Percentiles rank a stretch among this genome's conserved stretches.
phyloP scores from a whole-genome alignment of 2,888 invertebrate genomes.

The Caenorhabditis panamensis region DNA sequence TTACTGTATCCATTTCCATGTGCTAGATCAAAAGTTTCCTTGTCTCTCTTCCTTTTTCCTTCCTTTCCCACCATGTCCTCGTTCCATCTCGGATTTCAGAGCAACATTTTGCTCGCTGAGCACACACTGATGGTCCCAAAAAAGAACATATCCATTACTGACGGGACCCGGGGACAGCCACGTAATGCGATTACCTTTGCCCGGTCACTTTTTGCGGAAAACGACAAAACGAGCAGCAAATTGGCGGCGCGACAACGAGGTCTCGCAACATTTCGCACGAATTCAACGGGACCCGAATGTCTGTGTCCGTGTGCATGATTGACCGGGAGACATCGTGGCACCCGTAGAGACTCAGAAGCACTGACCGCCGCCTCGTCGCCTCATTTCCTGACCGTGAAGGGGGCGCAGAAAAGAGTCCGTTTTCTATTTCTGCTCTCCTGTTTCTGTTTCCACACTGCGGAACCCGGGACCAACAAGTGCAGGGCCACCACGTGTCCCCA shows the following conservation, averaged over 20 bases:
- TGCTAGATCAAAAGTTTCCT: constrained; percentile 3
- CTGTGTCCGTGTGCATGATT: constrained; percentile 31
- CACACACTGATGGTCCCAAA: constrained; percentile 8
- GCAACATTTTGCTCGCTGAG: constrained; percentile 15
- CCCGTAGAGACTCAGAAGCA: constrained; percentile 18
- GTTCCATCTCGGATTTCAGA: constrained; percentile 40
- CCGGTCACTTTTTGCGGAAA: constrained; percentile 10
- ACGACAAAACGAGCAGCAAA: constrained; percentile 3
- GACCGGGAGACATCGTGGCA: constrained; percentile 5
- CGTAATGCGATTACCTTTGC: constrained; percentile 43
- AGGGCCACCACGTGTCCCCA: background rate
- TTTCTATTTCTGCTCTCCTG: constrained; percentile 14
- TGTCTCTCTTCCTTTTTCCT: constrained; percentile 14
- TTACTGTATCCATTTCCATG: constrained; percentile 2
- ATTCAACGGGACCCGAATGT: constrained; percentile 15
- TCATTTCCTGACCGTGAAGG: constrained; percentile 26
- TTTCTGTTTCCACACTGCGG: background rate
- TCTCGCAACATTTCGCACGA: constrained; percentile 44
- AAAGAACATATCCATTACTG: constrained; percentile 48
- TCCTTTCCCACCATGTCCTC: background rate
- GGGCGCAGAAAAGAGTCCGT: background rate
- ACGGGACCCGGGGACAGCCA: too few relatives aligned
- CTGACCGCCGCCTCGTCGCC: constrained; percentile 23
- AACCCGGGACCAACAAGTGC: background rate
- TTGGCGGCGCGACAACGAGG: background rate